Conservation (phyloP, 1,140 invertebrate genomes). For the Cyphomyrmex costatus region DNA sequence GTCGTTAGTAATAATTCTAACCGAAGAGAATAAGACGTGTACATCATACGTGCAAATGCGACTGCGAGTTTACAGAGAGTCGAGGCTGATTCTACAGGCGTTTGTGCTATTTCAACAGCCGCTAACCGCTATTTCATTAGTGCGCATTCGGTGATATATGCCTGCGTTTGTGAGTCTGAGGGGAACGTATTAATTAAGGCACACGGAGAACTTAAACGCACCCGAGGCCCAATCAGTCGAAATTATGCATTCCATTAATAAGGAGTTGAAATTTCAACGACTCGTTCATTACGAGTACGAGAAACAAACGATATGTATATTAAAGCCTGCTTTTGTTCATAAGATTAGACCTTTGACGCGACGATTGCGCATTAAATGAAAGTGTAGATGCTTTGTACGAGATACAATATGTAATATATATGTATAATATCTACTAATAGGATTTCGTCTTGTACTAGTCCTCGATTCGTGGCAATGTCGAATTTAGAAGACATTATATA, state of each 20-base stretch:
- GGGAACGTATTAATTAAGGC: conserved; percentile 54
- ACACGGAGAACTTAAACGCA: conserved; percentile 45
- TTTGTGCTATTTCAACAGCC: conserved; percentile 41
- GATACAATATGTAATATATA: not conserved
- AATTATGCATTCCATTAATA: conserved; percentile 77
- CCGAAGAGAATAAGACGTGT: conserved; percentile 1
- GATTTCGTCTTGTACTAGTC: not conserved
- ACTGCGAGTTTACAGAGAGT: conserved; percentile 26
- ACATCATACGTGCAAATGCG: conserved; percentile 33
- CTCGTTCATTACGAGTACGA: not conserved
- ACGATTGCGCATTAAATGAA: not conserved
- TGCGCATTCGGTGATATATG: conserved; percentile 49
- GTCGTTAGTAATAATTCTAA: conserved; percentile 37
- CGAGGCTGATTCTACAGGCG: conserved; percentile 30
- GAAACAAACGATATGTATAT: not conserved
- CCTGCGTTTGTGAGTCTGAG: conserved; percentile 45
- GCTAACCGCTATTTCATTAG: conserved; percentile 62
- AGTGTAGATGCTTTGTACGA: not conserved
- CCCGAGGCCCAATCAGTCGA: conserved; percentile 42
- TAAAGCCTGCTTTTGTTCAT: conserved; percentile 10
- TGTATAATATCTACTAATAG: not conserved
- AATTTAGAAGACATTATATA: not conserved
- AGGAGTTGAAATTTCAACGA: conserved; percentile 75
- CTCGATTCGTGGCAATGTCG: not conserved
- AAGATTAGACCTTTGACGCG: conserved; percentile 11